phyloP scores from a whole-genome alignment of 2,113 vertebrate species.

The Oryzias curvinotus region DNA sequence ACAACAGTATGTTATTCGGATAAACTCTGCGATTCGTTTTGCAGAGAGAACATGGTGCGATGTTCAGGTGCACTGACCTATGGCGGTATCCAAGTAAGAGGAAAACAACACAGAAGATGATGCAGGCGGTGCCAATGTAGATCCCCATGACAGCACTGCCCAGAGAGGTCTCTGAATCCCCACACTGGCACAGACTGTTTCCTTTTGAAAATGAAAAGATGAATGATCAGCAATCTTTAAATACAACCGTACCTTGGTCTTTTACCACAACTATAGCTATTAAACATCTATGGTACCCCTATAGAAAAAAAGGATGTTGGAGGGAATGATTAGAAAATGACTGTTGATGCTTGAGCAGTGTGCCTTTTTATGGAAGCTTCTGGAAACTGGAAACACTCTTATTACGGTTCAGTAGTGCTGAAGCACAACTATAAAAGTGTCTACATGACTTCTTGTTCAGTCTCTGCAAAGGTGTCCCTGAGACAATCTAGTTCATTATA shows the following conservation, averaged over 20 bases:
- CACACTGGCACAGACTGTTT: constrained; percentile 66
- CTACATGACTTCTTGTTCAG: no score
- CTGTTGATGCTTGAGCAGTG: no score
- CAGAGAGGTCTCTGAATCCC: constrained; percentile 65
- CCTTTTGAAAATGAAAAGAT: constrained; percentile 41
- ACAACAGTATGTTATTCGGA: not conserved
- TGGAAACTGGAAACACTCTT: no score
- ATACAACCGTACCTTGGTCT: not conserved
- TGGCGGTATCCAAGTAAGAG: constrained; percentile 80
- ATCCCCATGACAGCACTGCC: constrained; percentile 77
- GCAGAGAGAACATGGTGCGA: not conserved
- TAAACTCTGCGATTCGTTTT: not conserved
- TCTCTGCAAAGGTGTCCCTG: no score
- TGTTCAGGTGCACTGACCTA: constrained; percentile 60
- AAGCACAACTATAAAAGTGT: no score
- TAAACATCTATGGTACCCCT: no score
- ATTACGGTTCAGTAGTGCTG: no score
- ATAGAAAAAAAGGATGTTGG: no score
- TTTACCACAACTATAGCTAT: not conserved
- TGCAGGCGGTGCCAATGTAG: constrained; percentile 79
- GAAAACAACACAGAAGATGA: constrained; percentile 80
- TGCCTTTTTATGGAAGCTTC: no score
- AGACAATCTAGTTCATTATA: no score
- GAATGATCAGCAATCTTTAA: not conserved
- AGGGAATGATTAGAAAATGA: no score